Percentiles rank a stretch among this genome's conserved stretches.
phyloP scores from a whole-genome alignment of 2,797 vertebrate species.

The Onychomys arenicola region DNA sequence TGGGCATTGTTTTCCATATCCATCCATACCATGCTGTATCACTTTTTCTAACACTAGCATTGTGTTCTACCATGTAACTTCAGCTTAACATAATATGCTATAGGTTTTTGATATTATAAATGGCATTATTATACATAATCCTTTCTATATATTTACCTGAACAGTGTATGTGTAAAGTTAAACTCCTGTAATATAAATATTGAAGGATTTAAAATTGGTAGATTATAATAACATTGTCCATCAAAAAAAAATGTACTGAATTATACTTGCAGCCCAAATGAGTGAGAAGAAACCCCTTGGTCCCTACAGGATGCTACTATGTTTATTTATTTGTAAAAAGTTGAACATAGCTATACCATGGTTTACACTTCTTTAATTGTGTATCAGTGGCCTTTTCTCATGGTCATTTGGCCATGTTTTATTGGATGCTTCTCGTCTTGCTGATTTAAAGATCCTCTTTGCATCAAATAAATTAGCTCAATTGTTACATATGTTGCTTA shows the following conservation, averaged over 20 bases:
- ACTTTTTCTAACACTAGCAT: neutral
- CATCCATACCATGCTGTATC: neutral
- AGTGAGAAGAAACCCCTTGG: neutral
- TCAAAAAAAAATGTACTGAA: neutral
- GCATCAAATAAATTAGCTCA: slow-evolving; percentile 9
- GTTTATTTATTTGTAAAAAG: slow-evolving; percentile 3
- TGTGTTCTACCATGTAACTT: neutral
- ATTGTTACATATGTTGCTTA: neutral
- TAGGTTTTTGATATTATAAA: slow-evolving; percentile 13
- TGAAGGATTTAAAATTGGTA: slow-evolving; percentile 28
- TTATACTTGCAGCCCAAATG: neutral
- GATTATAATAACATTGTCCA: neutral
- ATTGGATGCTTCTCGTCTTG: neutral
- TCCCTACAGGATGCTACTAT: neutral
- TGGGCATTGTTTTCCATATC: neutral
- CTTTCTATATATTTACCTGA: neutral
- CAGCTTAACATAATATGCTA: neutral
- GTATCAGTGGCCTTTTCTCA: slow-evolving; percentile 13
- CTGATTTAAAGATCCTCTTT: slow-evolving; percentile 48
- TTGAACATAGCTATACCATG: neutral
- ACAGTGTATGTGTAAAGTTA: neutral
- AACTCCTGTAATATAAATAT: neutral
- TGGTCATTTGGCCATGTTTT: neutral
- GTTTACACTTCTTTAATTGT: slow-evolving; percentile 21
- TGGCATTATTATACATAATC: neutral